Evolutionary conservation across 2,113 vertebrate genomes (phyloP), one percentile per base, ranked within the genome.

Genomic region (Aphyosemion australe): DNA sequence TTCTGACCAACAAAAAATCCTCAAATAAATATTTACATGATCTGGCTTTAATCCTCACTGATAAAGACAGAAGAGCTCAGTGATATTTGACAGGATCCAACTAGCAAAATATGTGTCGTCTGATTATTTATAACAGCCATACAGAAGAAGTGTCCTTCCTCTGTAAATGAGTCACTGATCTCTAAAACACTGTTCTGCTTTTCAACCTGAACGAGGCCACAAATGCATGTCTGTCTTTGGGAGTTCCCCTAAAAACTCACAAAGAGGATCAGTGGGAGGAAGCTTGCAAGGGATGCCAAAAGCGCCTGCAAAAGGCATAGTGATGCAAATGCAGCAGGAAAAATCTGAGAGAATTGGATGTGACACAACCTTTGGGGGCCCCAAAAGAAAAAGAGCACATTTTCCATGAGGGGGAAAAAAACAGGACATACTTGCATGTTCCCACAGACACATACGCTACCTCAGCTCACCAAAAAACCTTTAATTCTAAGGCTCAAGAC

Each of bases 221-320:
- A 1, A 55, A 18, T 46, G n/a, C 64, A 18, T 0, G 0, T n/a
- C 4, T 13, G 11, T 31, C 54, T 54, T 52, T 19, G 4, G 58
- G 34, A 56, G 31, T n/a, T 12, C 15, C 64, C 8, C 11, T 11
- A 26, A 65, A 34, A 37, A 54, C 47, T 53, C 10, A 61, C 21
- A 34, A 20, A 68, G 5, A 57, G n/a, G 39, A 58, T 57, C 50
- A 32, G 50, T 41, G 41, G 61, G 58, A 34, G 31, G 42, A 37
- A 39, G 48, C 61, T 56, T 52, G 42, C 19, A 32, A 20, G 26
- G 5, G 48, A 59, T 69, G 67, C 80, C 72, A 66, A 19, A 51
- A 47, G 42, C 26, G 49, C 37, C 39, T 74, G 48, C 43, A 56
- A 57, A 82, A 83, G 75, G 66, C 79, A 81, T 74, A 48, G 19